Evolutionary conservation across 2,113 vertebrate genomes (phyloP), one percentile per base, ranked within the genome.

Genomic region (Rhipidura dahli): DNA sequence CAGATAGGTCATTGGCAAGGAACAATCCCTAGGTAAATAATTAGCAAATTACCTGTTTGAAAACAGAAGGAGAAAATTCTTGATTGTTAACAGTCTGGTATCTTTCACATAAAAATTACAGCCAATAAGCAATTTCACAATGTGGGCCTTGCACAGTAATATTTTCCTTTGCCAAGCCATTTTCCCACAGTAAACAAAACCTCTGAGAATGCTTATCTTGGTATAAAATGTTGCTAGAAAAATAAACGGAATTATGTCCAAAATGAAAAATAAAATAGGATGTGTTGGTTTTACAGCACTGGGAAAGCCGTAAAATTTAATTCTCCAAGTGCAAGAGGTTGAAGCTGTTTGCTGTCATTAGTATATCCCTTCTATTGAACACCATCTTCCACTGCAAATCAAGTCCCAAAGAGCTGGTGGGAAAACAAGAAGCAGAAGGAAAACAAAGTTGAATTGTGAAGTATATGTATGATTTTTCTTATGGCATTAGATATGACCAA

Each of bases 201-300:
- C 60, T 53, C 49, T 78, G 76, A 94, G 91, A 94, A 96, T 19
- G 49, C 94, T 97, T 95, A 92, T 94, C 89, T 95, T 76, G 56
- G 75, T 70, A 89, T 68, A 95, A 96, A 98, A 75, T 59, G 42
- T 93, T 89, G 61, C 70, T 92, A 97, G 90, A 89, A 96, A 97
- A 97, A 90, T 87, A 96, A 97, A 87, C 89, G 92, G 15, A 95
- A 54, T 64, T 3, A 85, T 65, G 35, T 90, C 84, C 79, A 95
- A 80, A 83, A 88, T 47, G 70, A 95, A 97, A 97, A 97, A 96
- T 83, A 97, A 96, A 85, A 73, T 71, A 80, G 68, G n/a, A 66
- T 15, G 23, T 85, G 77, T 76, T 95, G 57, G 49, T 76, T 96
- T 97, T 89, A 83, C 69, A 91, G 60, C 57, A 68, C 47, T 72